Conservation (phyloP, 2,888 invertebrate species). For the Hermodice carunculata region DNA sequence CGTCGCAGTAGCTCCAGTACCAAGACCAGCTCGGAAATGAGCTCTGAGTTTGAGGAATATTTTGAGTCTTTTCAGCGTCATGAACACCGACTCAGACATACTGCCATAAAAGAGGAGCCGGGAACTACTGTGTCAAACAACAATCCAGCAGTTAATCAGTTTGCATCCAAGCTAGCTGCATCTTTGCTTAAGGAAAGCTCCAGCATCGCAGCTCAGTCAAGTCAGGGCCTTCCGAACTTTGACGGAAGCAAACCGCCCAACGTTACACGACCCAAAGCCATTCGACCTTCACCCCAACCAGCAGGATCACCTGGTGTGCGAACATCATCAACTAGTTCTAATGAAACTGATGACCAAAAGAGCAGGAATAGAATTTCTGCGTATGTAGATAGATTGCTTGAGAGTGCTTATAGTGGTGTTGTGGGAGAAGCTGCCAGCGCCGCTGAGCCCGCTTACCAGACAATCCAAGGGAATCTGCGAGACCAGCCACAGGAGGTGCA, state of each 20-base stretch:
- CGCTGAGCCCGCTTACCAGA: too few species aligned
- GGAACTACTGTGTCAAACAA: slow-evolving; percentile 24
- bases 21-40: slow-evolving; percentile 61
- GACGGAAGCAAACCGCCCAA: slow-evolving; percentile 34
- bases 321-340: too few species aligned
- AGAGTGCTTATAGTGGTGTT: too few species aligned
- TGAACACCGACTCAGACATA: slow-evolving; percentile 48
- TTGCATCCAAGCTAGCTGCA: slow-evolving; percentile 46
- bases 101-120: slow-evolving; percentile 57
- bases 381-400: too few species aligned
- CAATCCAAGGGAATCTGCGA: too few species aligned
- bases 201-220: slow-evolving; percentile 42
- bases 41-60: slow-evolving; percentile 64
- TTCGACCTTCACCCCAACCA: background rate
- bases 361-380: too few species aligned
- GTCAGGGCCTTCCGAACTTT: slow-evolving; percentile 44
- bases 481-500: too few species aligned
- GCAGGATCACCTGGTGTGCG: too few species aligned
- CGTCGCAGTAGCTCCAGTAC: slow-evolving; percentile 71
- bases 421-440: too few species aligned
- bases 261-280: slow-evolving; percentile 33
- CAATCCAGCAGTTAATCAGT: slow-evolving; percentile 40
- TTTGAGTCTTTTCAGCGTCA: slow-evolving; percentile 54
- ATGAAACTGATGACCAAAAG: too few species aligned
- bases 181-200: slow-evolving; percentile 49